Conservation (phyloP, 1,140 invertebrate species). For the Myzus persicae region DNA sequence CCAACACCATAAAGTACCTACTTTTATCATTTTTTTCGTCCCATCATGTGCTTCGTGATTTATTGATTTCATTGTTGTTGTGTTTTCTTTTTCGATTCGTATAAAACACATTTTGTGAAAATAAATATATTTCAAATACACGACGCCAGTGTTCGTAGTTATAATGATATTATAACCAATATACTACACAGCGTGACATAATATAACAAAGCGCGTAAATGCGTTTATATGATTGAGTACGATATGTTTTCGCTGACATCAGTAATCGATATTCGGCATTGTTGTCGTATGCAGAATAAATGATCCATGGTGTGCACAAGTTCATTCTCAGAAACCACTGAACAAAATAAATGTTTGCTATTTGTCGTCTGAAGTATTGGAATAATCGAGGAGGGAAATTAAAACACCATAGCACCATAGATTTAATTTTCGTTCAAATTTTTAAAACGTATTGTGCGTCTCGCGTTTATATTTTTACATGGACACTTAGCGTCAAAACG, state of each 20-base stretch:
- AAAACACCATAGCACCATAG: background rate
- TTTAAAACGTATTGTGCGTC: background rate
- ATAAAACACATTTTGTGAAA: background rate
- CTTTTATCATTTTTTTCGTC: background rate
- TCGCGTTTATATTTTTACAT: background rate
- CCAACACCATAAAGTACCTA: background rate
- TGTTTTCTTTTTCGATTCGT: background rate
- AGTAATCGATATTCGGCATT: background rate
- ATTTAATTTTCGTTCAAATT: background rate
- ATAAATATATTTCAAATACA: background rate
- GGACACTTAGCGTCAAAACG: background rate
- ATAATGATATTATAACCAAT: background rate
- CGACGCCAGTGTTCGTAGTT: background rate
- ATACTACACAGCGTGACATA: background rate
- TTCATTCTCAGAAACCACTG: background rate
- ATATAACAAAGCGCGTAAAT: background rate
- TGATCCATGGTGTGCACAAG: background rate
- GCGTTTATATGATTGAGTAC: background rate
- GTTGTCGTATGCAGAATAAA: constrained; percentile 6
- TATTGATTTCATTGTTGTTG: background rate
- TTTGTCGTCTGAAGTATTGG: background rate
- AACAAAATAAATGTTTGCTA: background rate
- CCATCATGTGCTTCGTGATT: background rate
- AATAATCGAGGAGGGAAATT: background rate
- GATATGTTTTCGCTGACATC: background rate